A percentile compares a stretch with the other conserved stretches of the same genome.
These are phyloP conservation scores for Agrochola macilenta DNA, from an alignment of 2,888 invertebrate genomes.

Conservation along the genomic window DNA sequence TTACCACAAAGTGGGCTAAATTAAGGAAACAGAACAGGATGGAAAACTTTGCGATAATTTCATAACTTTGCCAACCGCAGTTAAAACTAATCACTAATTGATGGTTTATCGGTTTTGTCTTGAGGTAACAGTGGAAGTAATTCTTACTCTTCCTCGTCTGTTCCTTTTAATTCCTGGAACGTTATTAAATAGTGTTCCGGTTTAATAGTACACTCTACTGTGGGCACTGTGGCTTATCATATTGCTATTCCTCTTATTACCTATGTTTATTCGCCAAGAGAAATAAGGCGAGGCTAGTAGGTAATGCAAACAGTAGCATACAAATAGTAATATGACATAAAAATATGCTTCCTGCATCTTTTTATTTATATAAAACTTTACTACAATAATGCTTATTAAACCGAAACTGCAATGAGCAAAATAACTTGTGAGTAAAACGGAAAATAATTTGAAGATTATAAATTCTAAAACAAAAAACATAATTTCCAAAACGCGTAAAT, in stretches of 20 bases:
- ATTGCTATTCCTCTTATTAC: conserved; percentile 17
- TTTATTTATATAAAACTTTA: neutral
- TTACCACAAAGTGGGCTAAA: conserved; percentile 72
- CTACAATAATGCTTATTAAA: no score
- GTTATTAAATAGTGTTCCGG: neutral
- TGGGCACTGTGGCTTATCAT: conserved; percentile 7
- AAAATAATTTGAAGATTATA: neutral
- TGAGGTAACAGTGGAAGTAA: conserved; percentile 39
- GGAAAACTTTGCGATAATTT: conserved; percentile 67
- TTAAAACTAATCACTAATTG: conserved; percentile 40
- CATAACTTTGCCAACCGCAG: conserved; percentile 37
- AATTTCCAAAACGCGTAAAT: neutral
- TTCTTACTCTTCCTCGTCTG: neutral
- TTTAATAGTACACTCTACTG: neutral
- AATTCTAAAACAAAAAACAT: no score
- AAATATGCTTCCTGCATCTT: neutral
- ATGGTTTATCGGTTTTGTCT: conserved; percentile 35
- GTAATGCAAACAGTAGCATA: conserved; percentile 7
- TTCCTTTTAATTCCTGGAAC: neutral
- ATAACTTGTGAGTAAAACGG: neutral
- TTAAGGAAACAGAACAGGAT: conserved; percentile 74
- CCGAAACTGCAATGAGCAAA: neutral
- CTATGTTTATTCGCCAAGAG: conserved; percentile 13
- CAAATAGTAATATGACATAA: conserved; percentile 3
- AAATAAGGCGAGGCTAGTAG: conserved; percentile 27